Base-by-base conservation (phyloP, 2,888 invertebrate species). In the Yponomeuta plumbellus region DNA sequence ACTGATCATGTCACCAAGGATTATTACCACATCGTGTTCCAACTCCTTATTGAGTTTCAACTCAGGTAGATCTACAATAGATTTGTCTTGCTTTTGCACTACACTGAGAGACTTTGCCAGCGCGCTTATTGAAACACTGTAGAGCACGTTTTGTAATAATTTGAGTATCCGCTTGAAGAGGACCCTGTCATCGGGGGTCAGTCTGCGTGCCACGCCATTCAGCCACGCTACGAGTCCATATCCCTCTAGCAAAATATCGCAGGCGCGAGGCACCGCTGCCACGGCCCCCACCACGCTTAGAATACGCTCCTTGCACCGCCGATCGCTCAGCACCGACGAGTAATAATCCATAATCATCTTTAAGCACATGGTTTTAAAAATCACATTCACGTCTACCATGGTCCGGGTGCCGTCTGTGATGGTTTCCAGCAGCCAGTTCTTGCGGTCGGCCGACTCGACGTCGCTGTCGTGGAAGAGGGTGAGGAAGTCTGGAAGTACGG, bases 401-500 rank as follows among this genome's bases (percentile, higher is more conserved):
- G 94, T 94, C 76, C 94, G 94, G 57, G 97, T 91, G 1, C 98
- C 97, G 73, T 97, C 94, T 20, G 92, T 87, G 44, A 98, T 92
- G 11, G 97, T 85, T 73, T 95, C 93, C 11, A 98, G 85, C 52
- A 97, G 94, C 94, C 98, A 98, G 34, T 91, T 85, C 61, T 96
- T 92, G 74, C 96, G 94, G 0, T 93, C 92, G 22, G 92, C 91
- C 66, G 93, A 92, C 72, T 95, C 93, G 0, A 96, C 91, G 67
- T 96, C 95, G 11, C 94, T 92, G 69, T 96, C 97, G 78, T 96
- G 95, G 77, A 98, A 95, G 56, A 98, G 93, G 66, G 95, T 94
- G 69, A 97, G 94, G 76, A 98, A 95, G 79, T 98, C 98, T 0
- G 98, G 98, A n/a, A 98, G 94, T 3, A 94, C 92, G 17, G 93